These are phyloP conservation scores for Ataeniobius toweri DNA, from an alignment of 2,797 vertebrate genomes.

Conservation along the genomic window DNA sequence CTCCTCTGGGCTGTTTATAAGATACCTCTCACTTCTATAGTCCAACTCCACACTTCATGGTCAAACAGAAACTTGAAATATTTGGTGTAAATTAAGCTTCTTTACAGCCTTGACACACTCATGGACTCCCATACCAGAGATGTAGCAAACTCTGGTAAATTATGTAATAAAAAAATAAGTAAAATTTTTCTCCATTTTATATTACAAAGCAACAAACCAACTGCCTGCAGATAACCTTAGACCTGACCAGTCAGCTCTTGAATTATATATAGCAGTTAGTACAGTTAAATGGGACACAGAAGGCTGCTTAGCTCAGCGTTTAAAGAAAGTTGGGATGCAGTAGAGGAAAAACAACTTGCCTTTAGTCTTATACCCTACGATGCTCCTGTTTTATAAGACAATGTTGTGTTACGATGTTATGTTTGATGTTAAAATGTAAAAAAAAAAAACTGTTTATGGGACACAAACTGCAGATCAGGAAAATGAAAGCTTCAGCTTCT, in stretches of 20 bases:
- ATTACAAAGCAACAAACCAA: constrained; percentile 11
- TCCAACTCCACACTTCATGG: constrained; percentile 12
- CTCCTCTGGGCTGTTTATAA: constrained; percentile 27
- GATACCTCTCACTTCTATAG: constrained; percentile 36
- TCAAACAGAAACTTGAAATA: constrained; percentile 22
- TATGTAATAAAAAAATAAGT: background rate
- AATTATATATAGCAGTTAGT: constrained; percentile 4
- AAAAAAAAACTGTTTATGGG: background rate
- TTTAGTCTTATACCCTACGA: constrained; percentile 8
- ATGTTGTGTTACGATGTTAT: constrained; percentile 16
- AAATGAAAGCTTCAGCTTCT: background rate
- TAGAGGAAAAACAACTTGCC: constrained; percentile 28
- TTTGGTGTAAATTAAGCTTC: constrained; percentile 22
- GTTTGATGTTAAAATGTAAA: constrained; percentile 4
- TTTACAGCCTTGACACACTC: constrained; percentile 18
- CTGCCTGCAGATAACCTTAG: constrained; percentile 10
- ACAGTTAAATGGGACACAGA: constrained; percentile 14
- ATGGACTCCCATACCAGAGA: constrained; percentile 15
- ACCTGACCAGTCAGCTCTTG: background rate
- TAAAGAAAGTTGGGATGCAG: constrained; percentile 12
- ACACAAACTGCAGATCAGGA: background rate
- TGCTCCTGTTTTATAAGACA: constrained; percentile 14
- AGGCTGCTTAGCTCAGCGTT: constrained; percentile 5
- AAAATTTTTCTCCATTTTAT: background rate
- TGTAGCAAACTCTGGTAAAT: constrained; percentile 15